Evolutionary conservation across 2,797 vertebrate species (phyloP).

Genomic region (Cercopithecus neglectus): DNA sequence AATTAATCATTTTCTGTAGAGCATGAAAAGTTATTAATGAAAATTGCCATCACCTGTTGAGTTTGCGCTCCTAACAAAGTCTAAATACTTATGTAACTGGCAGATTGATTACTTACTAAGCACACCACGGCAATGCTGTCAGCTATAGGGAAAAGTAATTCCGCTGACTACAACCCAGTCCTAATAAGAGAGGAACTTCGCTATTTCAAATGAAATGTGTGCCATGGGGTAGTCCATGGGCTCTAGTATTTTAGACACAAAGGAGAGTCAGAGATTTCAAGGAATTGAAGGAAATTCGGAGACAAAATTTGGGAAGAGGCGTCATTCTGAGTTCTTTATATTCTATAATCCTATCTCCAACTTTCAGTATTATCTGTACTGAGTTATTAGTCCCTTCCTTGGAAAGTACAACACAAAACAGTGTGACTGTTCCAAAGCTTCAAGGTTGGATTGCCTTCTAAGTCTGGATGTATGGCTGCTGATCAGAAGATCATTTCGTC

Average conservation of each 20-base stretch:
- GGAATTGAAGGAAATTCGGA: neutral
- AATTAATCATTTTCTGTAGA: slow-evolving; percentile 15
- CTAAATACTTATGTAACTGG: slow-evolving; percentile 18
- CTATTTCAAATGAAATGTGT: neutral
- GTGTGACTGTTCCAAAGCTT: neutral
- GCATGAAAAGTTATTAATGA: slow-evolving; percentile 1
- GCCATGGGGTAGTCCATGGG: neutral
- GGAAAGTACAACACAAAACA: neutral
- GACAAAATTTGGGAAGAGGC: neutral
- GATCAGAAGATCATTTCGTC: neutral
- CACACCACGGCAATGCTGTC: neutral
- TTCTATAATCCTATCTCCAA: neutral
- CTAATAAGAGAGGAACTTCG: neutral
- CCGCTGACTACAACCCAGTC: neutral
- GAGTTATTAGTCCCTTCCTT: neutral
- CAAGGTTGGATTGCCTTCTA: neutral
- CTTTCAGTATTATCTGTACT: neutral
- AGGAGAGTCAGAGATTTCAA: neutral
- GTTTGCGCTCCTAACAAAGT: neutral
- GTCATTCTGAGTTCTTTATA: neutral
- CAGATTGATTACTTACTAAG: slow-evolving; percentile 39
- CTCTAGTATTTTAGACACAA: neutral
- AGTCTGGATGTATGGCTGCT: neutral
- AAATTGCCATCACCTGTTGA: slow-evolving; percentile 15
- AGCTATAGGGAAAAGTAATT: neutral